A percentile compares a stretch with the other conserved stretches of the same genome.
phyloP scores from a whole-genome alignment of 2,888 invertebrate genomes.

The Helobdella robusta region DNA sequence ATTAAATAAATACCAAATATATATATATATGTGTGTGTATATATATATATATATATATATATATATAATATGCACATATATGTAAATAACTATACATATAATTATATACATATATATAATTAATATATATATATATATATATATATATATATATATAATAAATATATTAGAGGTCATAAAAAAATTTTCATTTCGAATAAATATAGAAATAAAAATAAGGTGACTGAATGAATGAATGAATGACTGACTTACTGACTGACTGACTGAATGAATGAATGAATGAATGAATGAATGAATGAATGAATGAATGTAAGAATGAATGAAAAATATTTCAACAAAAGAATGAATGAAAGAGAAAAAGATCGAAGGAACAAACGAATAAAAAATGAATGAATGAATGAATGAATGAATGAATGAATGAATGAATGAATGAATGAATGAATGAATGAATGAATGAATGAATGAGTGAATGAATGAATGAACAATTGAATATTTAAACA shows the following conservation, averaged over 20 bases:
- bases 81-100: no score
- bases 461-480: background rate
- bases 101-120: no score
- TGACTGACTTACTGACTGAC: background rate
- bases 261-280: background rate
- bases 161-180: no score
- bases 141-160: no score
- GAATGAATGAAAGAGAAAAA: background rate
- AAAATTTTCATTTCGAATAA: no score
- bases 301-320: background rate
- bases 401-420: background rate
- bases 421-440: conserved; percentile 5
- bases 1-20: no score
- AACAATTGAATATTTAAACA: background rate
- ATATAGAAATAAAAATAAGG: no score
- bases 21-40: no score
- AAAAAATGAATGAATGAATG: background rate
- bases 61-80: no score
- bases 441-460: background rate
- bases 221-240: background rate
- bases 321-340: background rate
- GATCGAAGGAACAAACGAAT: background rate
- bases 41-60: no score
- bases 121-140: no score
- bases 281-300: background rate